A percentile compares a stretch with the other conserved stretches of the same genome.
Conservation (phyloP, 1,140 invertebrate genomes). For the Melanaphis sacchari region DNA sequence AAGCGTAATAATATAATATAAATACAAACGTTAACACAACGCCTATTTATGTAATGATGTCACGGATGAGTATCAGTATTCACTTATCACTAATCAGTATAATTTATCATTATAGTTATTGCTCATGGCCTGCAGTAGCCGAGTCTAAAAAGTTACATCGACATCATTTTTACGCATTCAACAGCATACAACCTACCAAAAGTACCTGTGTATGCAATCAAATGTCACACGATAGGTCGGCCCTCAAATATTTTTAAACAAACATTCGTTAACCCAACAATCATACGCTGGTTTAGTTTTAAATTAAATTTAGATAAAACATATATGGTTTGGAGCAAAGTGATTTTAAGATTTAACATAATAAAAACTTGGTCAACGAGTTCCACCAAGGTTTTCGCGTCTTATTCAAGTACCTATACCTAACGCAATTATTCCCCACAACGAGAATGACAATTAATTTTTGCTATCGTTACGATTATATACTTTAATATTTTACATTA, state of each 20-base stretch:
- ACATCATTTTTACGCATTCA: neutral
- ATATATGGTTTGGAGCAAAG: neutral
- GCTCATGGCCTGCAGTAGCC: neutral
- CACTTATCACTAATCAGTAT: neutral
- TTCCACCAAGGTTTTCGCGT: conserved; percentile 24
- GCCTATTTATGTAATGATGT: neutral
- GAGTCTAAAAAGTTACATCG: neutral
- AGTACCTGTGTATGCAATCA: neutral
- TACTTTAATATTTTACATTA: neutral
- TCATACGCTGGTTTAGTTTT: neutral
- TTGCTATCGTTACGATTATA: neutral
- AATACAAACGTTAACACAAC: neutral
- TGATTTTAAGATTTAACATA: conserved; percentile 29
- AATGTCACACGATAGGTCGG: neutral
- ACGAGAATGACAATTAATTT: conserved; percentile 26
- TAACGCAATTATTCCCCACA: conserved; percentile 27
- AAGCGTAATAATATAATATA: neutral
- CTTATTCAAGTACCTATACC: neutral
- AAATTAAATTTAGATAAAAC: neutral
- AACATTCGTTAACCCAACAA: neutral
- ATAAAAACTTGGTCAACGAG: conserved; percentile 25
- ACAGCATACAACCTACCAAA: neutral
- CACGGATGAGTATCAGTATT: neutral
- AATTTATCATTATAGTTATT: neutral
- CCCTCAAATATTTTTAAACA: neutral